A percentile compares a stretch with the other conserved stretches of the same genome.
Evolutionary conservation across 2,113 vertebrate genomes (phyloP).

Genomic region (Albula glossodonta): DNA sequence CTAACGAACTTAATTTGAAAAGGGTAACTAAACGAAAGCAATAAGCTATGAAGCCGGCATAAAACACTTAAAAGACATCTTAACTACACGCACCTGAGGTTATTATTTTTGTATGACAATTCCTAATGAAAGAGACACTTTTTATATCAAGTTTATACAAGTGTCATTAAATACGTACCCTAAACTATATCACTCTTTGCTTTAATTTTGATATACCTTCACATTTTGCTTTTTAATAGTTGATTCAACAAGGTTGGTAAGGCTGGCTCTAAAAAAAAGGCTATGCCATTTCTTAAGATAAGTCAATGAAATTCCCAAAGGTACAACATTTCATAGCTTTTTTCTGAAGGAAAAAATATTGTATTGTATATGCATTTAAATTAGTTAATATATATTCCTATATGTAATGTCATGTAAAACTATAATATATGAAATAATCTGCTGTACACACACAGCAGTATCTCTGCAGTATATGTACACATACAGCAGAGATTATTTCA

Average conservation of each 20-base stretch:
- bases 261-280: too few species aligned
- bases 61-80: neutral
- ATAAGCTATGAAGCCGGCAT: too few species aligned
- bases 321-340: too few species aligned
- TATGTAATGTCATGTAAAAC: too few species aligned
- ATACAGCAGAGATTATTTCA: neutral
- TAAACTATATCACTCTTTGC: neutral
- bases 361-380: too few species aligned
- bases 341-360: too few species aligned
- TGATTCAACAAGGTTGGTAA: neutral
- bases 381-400: too few species aligned
- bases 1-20: slow-evolving; percentile 14
- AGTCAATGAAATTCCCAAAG: too few species aligned
- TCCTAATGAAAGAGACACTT: neutral
- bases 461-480: neutral
- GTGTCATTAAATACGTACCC: neutral
- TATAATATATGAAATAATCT: too few species aligned
- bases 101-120: neutral
- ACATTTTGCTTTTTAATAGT: neutral
- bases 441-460: too few species aligned
- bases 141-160: neutral
- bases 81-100: neutral
- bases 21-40: neutral
- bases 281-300: too few species aligned
- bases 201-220: neutral